These are phyloP conservation scores for Mesochorus sp. DNA, from an alignment of 2,888 invertebrate genomes.

Conservation along the genomic window DNA sequence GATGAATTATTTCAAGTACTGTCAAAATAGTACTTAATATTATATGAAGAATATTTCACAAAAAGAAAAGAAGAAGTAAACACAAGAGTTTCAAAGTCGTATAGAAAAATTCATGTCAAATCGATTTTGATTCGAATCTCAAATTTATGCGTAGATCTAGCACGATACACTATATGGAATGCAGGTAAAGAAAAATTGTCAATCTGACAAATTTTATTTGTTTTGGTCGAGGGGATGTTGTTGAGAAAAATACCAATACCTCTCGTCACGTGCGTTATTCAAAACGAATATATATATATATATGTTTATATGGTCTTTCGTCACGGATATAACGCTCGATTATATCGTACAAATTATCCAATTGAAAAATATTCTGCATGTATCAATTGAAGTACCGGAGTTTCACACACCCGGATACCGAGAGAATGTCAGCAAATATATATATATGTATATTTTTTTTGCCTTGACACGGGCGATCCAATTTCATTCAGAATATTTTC, in stretches of 20 bases:
- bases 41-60: not conserved
- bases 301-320: not conserved
- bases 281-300: not conserved
- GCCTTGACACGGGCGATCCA: constrained; percentile 32
- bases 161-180: constrained; percentile 56
- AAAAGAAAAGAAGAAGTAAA: too few relatives aligned
- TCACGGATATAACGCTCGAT: constrained; percentile 8
- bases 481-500: constrained; percentile 37
- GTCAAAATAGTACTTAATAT: not conserved
- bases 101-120: constrained; percentile 32
- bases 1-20: not conserved
- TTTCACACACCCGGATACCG: not conserved
- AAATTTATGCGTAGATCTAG: constrained; percentile 35
- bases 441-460: not conserved
- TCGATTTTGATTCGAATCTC: constrained; percentile 34
- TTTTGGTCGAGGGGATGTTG: not conserved
- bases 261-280: too few relatives aligned
- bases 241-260: not conserved
- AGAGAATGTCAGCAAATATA: not conserved
- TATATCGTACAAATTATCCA: constrained; percentile 29
- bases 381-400: not conserved
- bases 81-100: constrained; percentile 16
- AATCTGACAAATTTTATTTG: constrained; percentile 30
- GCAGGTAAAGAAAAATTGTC: constrained; percentile 54
- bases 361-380: constrained; percentile 30